Conservation (phyloP, 2,888 invertebrate genomes). For the Stratiomys singularior region DNA sequence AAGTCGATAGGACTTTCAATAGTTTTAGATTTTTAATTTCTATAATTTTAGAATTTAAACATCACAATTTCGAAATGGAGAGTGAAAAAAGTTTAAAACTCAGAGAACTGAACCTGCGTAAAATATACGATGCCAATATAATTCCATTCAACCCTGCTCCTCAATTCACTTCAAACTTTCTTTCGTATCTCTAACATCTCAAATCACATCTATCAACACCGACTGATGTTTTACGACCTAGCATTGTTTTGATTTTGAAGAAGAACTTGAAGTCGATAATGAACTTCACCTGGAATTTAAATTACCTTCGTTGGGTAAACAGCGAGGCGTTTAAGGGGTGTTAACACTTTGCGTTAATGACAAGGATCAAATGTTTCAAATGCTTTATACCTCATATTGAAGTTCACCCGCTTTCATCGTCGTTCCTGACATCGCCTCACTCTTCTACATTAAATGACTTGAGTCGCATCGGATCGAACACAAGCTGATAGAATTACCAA, state of each 20-base stretch:
- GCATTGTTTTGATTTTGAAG: slow-evolving; percentile 51
- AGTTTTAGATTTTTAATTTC: too few relatives aligned
- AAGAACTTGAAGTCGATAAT: slow-evolving; percentile 46
- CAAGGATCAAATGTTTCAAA: slow-evolving; percentile 41
- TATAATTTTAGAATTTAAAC: too few relatives aligned
- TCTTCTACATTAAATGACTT: too few relatives aligned
- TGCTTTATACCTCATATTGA: slow-evolving; percentile 28
- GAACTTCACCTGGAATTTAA: slow-evolving; percentile 51
- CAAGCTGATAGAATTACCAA: slow-evolving; percentile 37
- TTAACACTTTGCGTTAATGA: slow-evolving; percentile 47
- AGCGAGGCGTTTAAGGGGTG: slow-evolving; percentile 43
- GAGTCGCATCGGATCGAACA: neutral
- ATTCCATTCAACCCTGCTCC: neutral
- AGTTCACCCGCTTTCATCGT: neutral
- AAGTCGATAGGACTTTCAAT: too few relatives aligned
- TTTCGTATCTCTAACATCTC: neutral
- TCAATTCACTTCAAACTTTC: neutral
- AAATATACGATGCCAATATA: too few relatives aligned
- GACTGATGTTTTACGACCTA: slow-evolving; percentile 43
- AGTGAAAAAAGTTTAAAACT: too few relatives aligned
- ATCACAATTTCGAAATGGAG: too few relatives aligned
- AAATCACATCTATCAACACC: slow-evolving; percentile 18
- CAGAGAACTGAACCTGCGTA: too few relatives aligned
- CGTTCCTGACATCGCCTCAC: neutral
- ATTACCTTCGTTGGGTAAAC: slow-evolving; percentile 47